These are phyloP conservation scores for Theonella swinhoei DNA, from an alignment of 37 sponge, comb jelly and placozoan species.

Conservation along the genomic window DNA sequence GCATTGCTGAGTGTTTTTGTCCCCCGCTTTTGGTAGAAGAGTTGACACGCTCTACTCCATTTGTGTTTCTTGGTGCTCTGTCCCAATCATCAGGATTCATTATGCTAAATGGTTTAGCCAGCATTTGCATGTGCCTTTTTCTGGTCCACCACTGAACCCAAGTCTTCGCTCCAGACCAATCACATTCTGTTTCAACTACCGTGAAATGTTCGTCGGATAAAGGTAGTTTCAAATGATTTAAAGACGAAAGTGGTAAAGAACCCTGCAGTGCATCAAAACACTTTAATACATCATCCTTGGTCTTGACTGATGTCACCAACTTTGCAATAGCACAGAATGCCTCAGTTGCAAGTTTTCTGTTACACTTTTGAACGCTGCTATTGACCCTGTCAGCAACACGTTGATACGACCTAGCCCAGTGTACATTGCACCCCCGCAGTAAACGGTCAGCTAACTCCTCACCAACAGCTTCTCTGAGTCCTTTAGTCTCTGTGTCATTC, in stretches of 20 bases:
- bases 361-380: not conserved
- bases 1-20: not conserved
- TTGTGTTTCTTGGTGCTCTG: not conserved
- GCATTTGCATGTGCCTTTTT: constrained; percentile 3
- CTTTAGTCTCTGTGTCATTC: too few relatives aligned
- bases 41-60: not conserved
- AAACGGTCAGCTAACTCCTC: too few relatives aligned
- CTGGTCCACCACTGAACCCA: constrained; percentile 14
- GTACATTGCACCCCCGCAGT: too few relatives aligned
- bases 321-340: too few relatives aligned
- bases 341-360: not conserved
- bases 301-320: too few relatives aligned
- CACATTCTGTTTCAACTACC: not conserved
- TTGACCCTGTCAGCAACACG: constrained; percentile 19
- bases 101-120: constrained; percentile 2
- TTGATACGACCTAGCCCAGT: constrained; percentile 17
- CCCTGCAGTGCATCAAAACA: constrained; percentile 13
- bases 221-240: not conserved
- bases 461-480: too few relatives aligned
- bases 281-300: constrained; percentile 2
- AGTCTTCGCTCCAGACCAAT: constrained; percentile 3
- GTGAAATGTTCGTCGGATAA: not conserved
- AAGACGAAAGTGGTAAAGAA: not conserved
- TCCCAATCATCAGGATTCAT: not conserved
- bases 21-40: not conserved